These are phyloP conservation scores for Semaprochilodus insignis DNA, from an alignment of 2,797 vertebrate species.

Conservation along the genomic window DNA sequence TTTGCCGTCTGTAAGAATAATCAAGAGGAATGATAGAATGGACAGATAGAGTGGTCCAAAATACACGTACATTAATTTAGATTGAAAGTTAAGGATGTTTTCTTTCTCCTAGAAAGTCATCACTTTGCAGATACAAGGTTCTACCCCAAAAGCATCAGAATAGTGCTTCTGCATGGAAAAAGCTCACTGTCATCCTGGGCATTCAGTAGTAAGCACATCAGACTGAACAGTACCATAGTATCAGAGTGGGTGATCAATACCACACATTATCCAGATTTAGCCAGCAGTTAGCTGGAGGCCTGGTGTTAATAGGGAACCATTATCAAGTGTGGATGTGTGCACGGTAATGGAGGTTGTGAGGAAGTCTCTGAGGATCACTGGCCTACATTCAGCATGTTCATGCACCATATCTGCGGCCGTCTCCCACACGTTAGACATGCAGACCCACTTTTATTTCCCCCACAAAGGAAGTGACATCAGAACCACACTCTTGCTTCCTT, in stretches of 20 bases:
- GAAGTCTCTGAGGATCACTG: constrained; percentile 45
- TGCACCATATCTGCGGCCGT: constrained; percentile 36
- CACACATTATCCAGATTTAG: constrained; percentile 26
- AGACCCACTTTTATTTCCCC: constrained; percentile 44
- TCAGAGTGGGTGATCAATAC: constrained; percentile 31
- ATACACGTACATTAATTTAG: too few species aligned
- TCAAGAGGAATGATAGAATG: too few species aligned
- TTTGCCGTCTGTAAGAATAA: too few species aligned
- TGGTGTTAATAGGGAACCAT: constrained; percentile 13
- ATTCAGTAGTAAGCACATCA: background rate
- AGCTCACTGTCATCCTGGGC: background rate
- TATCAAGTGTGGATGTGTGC: background rate
- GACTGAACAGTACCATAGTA: background rate
- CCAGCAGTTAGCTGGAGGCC: constrained; percentile 15
- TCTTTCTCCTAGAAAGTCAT: too few species aligned
- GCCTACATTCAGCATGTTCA: constrained; percentile 52
- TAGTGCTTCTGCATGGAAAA: too few species aligned
- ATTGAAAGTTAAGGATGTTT: too few species aligned
- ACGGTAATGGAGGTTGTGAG: constrained; percentile 27
- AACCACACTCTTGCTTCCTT: constrained; percentile 37
- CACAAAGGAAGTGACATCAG: constrained; percentile 57
- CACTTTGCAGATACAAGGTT: too few species aligned
- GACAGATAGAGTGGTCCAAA: too few species aligned
- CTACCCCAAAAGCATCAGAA: too few species aligned
- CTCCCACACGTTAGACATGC: constrained; percentile 37